These are phyloP conservation scores for Lepilemur septentrionalis DNA, from an alignment of 2,797 vertebrate genomes.

Conservation along the genomic window DNA sequence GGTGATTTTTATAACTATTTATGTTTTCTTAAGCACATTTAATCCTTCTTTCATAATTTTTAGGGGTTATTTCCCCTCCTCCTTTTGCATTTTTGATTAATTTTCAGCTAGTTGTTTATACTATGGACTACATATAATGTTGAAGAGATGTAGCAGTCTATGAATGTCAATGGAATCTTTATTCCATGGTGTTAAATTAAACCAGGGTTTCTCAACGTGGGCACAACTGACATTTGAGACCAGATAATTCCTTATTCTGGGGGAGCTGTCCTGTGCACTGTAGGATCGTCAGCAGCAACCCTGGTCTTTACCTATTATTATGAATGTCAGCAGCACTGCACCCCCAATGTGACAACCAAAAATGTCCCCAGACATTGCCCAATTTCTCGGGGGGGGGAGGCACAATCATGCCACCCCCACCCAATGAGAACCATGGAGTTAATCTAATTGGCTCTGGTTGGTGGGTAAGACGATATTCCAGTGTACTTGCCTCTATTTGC, in stretches of 20 bases:
- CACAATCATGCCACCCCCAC: neutral
- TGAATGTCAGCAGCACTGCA: neutral
- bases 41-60: conserved; percentile 44
- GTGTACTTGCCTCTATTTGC: neutral
- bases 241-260: neutral
- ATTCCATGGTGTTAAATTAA: conserved; percentile 33
- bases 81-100: neutral
- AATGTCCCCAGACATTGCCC: neutral
- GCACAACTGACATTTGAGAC: neutral
- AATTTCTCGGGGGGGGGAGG: neutral
- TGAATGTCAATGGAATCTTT: conserved; percentile 14
- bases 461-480: conserved; percentile 15
- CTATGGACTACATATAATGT: neutral
- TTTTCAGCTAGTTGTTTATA: conserved; percentile 27
- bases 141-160: conserved; percentile 8
- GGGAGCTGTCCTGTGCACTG: neutral
- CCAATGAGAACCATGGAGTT: conserved; percentile 8
- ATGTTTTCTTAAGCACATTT: neutral
- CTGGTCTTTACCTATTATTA: neutral
- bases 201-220: conserved; percentile 11
- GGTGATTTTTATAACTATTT: conserved; percentile 14
- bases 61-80: neutral
- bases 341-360: neutral
- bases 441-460: neutral
- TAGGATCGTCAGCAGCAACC: neutral